A percentile compares a stretch with the other conserved stretches of the same genome.
These are phyloP conservation scores for Drosophila littoralis DNA, from an alignment of 1,140 invertebrate species.

Conservation along the genomic window DNA sequence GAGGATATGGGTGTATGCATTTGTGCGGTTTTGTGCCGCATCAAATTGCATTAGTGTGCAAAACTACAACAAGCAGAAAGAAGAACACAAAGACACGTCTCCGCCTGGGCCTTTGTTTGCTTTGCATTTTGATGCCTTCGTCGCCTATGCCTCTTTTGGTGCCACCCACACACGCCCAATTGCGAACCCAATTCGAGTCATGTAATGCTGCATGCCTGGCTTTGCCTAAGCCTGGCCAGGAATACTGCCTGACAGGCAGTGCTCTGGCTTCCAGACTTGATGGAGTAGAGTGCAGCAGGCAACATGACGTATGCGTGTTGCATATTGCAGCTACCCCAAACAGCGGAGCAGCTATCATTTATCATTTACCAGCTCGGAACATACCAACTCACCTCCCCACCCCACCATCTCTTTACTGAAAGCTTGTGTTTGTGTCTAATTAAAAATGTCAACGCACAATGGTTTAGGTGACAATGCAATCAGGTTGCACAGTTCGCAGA, in stretches of 20 bases:
- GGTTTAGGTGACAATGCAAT: conserved; percentile 71
- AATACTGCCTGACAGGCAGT: conserved; percentile 18
- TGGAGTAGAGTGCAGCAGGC: conserved; percentile 33
- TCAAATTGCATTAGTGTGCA: conserved; percentile 80
- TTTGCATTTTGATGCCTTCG: conserved; percentile 63
- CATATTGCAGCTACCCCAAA: conserved; percentile 35
- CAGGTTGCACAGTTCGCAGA: conserved; percentile 47
- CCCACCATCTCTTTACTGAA: conserved; percentile 8
- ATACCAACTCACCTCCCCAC: neutral
- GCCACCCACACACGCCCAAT: conserved; percentile 19
- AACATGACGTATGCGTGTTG: conserved; percentile 43
- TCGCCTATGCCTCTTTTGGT: conserved; percentile 26
- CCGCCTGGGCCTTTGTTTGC: conserved; percentile 61
- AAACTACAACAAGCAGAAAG: conserved; percentile 58
- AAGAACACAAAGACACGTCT: conserved; percentile 28
- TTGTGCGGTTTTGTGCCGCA: conserved; percentile 69
- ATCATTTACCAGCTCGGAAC: conserved; percentile 62
- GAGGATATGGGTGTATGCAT: conserved; percentile 28
- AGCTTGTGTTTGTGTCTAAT: conserved; percentile 62
- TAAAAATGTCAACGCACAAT: conserved; percentile 79
- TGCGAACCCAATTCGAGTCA: conserved; percentile 29
- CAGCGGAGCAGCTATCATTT: conserved; percentile 58
- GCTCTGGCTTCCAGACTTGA: conserved; percentile 26
- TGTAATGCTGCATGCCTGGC: conserved; percentile 53
- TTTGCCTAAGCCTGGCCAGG: conserved; percentile 59